Percentiles rank a stretch among this genome's conserved stretches.
phyloP scores from a whole-genome alignment of 1,140 invertebrate genomes.

The Bombyx mori region ASM3026992v2 NC_085122.1:6566001-6566500 shows the following conservation, averaged over 20 bases:
- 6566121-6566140: conserved; percentile 75
- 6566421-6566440: too few relatives aligned
- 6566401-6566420: too few relatives aligned
- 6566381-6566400: too few relatives aligned
- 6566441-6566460: too few relatives aligned
- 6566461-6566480: too few relatives aligned
- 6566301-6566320: too few relatives aligned
- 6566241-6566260: background rate
- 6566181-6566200: conserved; percentile 56
- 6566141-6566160: conserved; percentile 81
- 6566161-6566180: conserved; percentile 68
- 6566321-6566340: too few relatives aligned
- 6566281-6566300: background rate
- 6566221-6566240: too few relatives aligned
- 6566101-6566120: conserved; percentile 77
- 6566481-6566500: too few relatives aligned
- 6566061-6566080: conserved; percentile 82
- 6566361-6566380: too few relatives aligned
- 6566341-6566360: too few relatives aligned
- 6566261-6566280: background rate
- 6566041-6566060: conserved; percentile 84
- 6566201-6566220: conserved; percentile 30
- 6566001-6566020: background rate
- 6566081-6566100: conserved; percentile 80
- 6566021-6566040: conserved; percentile 18